These are phyloP conservation scores for human DNA, from an alignment of 2,113 vertebrate species.

Conservation along the genomic window GRCh38 chr6:120496501-120497000, in stretches of 20 bases:
- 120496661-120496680: slow-evolving; percentile 64
- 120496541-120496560: not conserved
- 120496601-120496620: not conserved
- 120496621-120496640: not conserved
- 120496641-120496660: slow-evolving; percentile 6
- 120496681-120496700: slow-evolving; percentile 55
- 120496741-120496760: slow-evolving; percentile 53
- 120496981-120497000: not conserved
- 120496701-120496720: slow-evolving; percentile 23
- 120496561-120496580: not conserved
- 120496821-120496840: not conserved
- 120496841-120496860: slow-evolving; percentile 25
- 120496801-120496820: slow-evolving; percentile 52
- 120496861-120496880: slow-evolving; percentile 57
- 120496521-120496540: not conserved
- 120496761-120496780: slow-evolving; percentile 53
- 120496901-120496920: slow-evolving; percentile 51
- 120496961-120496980: slow-evolving; percentile 15
- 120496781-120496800: slow-evolving; percentile 61
- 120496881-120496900: slow-evolving; percentile 49
- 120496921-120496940: slow-evolving; percentile 48
- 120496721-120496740: slow-evolving; percentile 56
- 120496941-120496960: slow-evolving; percentile 57
- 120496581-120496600: slow-evolving; percentile 26
- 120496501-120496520: not conserved